Conservation (phyloP, 2,113 vertebrate genomes). For the Pollimyrus isidori region DNA sequence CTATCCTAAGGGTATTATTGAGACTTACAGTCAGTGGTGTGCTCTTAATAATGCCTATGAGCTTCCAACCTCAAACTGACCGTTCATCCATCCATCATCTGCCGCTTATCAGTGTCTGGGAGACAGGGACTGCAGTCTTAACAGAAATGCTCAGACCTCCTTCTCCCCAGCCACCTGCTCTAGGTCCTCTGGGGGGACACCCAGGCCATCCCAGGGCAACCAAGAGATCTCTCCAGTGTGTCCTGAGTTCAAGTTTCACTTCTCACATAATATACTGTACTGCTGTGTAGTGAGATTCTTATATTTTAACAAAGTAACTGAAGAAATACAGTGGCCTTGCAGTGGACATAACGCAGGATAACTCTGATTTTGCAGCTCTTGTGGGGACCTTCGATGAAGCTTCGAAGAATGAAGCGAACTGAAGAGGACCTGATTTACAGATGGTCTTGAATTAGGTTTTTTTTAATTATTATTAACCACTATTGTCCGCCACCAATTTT, state of each 20-base stretch:
- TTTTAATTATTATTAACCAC: not conserved
- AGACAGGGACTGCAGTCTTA: not conserved
- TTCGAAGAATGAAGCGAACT: conserved; percentile 90
- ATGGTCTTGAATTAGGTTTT: not conserved
- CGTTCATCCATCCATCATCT: no score
- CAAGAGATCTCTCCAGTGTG: not conserved
- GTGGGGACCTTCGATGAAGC: conserved; percentile 97
- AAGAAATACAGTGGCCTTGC: not conserved
- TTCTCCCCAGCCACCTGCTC: not conserved
- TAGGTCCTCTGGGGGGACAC: not conserved
- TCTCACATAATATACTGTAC: not conserved
- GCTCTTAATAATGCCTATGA: not conserved
- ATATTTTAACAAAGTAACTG: not conserved
- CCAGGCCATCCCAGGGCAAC: not conserved
- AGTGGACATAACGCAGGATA: not conserved
- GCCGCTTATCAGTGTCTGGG: no score
- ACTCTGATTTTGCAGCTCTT: conserved; percentile 66
- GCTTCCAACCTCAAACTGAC: no score
- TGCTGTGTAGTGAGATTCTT: not conserved
- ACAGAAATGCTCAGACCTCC: not conserved
- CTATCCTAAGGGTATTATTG: not conserved
- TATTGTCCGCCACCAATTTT: not conserved
- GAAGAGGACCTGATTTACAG: conserved; percentile 31
- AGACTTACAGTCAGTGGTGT: not conserved
- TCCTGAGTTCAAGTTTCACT: not conserved